Evolutionary conservation across 2,888 invertebrate genomes (phyloP).

Genomic region (Trachelus stipa): DNA sequence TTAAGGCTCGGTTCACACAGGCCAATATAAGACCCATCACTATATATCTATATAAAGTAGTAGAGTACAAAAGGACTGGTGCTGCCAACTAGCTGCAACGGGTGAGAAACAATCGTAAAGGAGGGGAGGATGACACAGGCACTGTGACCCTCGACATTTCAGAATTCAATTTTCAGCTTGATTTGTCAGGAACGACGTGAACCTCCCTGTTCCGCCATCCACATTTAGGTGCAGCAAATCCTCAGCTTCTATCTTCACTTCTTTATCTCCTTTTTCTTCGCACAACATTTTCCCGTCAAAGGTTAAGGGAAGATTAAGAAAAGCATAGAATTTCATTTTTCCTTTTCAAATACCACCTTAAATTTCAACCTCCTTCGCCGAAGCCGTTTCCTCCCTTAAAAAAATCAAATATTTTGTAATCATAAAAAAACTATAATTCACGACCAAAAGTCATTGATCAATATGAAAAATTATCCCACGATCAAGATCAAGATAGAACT

Average conservation of each 20-base stretch:
- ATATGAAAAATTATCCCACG: not conserved
- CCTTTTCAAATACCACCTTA: not conserved
- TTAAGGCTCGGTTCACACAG: not conserved
- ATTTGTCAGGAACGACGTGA: conserved; percentile 53
- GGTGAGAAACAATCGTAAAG: conserved; percentile 47
- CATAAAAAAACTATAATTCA: too few species aligned
- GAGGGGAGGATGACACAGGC: conserved; percentile 12
- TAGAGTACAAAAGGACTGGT: not conserved
- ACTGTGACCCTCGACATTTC: conserved; percentile 36
- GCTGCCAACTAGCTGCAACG: conserved; percentile 14
- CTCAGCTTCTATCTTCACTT: not conserved
- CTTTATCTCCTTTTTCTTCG: not conserved
- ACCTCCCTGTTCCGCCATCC: not conserved
- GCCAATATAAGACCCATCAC: too few species aligned
- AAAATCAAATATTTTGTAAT: not conserved
- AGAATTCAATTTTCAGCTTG: conserved; percentile 66
- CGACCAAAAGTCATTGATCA: not conserved
- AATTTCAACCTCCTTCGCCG: not conserved
- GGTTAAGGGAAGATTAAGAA: not conserved
- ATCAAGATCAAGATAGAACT: not conserved
- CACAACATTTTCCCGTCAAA: not conserved
- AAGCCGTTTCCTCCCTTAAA: not conserved
- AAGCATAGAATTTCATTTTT: not conserved
- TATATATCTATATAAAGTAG: not conserved
- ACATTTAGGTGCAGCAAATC: not conserved